Conservation (phyloP, 2,888 invertebrate species). For the Orthonychiurus folsomi region DNA sequence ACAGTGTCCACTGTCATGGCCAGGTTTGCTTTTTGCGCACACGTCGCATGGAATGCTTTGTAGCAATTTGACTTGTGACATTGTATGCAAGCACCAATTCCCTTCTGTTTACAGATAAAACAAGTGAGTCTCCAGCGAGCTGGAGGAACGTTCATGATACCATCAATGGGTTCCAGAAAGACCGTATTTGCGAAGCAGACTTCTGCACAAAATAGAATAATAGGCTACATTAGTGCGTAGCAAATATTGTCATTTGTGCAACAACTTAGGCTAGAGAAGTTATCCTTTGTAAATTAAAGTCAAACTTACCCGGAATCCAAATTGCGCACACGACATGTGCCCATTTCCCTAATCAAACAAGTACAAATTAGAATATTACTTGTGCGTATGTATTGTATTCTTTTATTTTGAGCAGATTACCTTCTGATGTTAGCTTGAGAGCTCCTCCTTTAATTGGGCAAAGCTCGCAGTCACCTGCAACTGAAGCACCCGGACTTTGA, state of each 20-base stretch:
- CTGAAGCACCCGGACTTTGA: constrained; percentile 77
- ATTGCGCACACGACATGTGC: constrained; percentile 97
- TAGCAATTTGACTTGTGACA: constrained; percentile 95
- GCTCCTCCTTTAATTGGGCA: constrained; percentile 98
- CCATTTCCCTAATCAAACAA: no score
- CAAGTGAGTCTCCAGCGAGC: constrained; percentile 93
- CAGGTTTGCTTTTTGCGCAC: constrained; percentile 89
- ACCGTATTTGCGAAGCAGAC: constrained; percentile 93
- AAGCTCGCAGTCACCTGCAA: constrained; percentile 89
- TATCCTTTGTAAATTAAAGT: no score
- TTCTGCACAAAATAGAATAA: no score
- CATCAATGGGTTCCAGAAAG: constrained; percentile 95
- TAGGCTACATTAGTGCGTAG: no score
- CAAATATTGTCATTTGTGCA: no score
- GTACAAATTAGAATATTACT: no score
- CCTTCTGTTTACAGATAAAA: constrained; percentile 88
- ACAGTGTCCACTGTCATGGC: constrained; percentile 96
- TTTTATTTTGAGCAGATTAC: no score
- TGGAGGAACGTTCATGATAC: constrained; percentile 88
- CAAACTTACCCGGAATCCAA: constrained; percentile 99
- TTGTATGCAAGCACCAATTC: constrained; percentile 93
- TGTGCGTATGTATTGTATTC: no score
- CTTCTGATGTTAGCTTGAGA: constrained; percentile 93
- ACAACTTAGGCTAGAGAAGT: no score
- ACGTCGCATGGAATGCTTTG: constrained; percentile 97